Conservation (phyloP, 35 echinoderm and acorn worm genomes). For the Strongylocentrotus purpuratus region DNA sequence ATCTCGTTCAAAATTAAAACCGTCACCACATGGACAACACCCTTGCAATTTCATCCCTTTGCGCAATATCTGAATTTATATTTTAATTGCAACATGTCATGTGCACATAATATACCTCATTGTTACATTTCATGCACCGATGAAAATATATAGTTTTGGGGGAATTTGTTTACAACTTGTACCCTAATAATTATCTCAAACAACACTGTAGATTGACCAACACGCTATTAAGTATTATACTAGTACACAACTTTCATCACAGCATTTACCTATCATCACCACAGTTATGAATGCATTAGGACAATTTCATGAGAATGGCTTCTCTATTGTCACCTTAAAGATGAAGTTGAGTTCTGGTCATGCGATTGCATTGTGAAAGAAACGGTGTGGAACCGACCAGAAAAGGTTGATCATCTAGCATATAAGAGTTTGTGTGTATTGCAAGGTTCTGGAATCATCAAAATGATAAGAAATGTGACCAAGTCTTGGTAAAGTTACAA, state of each 20-base stretch:
- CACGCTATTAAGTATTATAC: too few species aligned
- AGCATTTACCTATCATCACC: background rate
- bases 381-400: too few species aligned
- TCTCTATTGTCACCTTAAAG: background rate
- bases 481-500: too few species aligned
- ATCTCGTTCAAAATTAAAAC: background rate
- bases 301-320: background rate
- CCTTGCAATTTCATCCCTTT: background rate
- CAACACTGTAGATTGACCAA: background rate
- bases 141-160: background rate
- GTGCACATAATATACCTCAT: background rate
- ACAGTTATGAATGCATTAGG: background rate
- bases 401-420: too few species aligned
- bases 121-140: background rate
- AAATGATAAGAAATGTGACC: too few species aligned
- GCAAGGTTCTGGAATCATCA: too few species aligned
- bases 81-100: background rate
- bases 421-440: too few species aligned
- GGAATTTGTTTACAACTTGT: background rate
- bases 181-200: background rate
- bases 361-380: too few species aligned
- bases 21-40: background rate
- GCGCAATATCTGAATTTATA: background rate
- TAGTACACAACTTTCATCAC: background rate
- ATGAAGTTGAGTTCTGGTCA: too few species aligned